These are phyloP conservation scores for Xestia rhomboidea DNA, from an alignment of 2,888 invertebrate genomes.

Conservation along the genomic window DNA sequence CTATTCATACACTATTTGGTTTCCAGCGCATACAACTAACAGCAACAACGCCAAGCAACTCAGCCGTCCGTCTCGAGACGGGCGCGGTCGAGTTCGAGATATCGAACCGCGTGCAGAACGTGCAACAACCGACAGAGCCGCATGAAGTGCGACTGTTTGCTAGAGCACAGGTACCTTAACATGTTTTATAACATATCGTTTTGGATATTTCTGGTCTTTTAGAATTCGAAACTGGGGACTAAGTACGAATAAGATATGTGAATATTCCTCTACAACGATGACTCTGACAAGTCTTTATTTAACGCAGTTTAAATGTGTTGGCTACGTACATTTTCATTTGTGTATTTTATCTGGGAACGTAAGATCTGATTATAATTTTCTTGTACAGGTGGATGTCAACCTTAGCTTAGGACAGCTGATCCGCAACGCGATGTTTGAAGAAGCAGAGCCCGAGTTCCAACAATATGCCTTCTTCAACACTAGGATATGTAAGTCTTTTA, in stretches of 20 bases:
- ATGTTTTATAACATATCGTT: too few relatives aligned
- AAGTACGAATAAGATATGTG: too few relatives aligned
- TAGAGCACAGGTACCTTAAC: slow-evolving; percentile 82
- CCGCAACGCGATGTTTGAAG: slow-evolving; percentile 98
- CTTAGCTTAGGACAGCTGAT: slow-evolving; percentile 98
- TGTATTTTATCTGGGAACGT: background rate
- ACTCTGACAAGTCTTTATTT: too few relatives aligned
- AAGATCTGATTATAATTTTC: background rate
- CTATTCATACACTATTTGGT: too few relatives aligned
- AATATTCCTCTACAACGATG: too few relatives aligned
- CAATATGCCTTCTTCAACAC: slow-evolving; percentile 99
- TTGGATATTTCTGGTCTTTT: too few relatives aligned
- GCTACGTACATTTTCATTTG: too few relatives aligned
- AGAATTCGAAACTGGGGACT: too few relatives aligned
- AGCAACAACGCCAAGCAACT: slow-evolving; percentile 99
- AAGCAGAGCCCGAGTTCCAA: slow-evolving; percentile 99
- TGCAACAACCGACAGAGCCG: slow-evolving; percentile 94
- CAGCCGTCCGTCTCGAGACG: slow-evolving; percentile 98
- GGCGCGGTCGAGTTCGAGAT: slow-evolving; percentile 98
- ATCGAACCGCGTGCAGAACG: slow-evolving; percentile 98
- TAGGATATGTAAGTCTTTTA: slow-evolving; percentile 92
- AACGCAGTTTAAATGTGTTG: too few relatives aligned
- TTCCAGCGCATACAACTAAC: slow-evolving; percentile 96
- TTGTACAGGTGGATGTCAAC: slow-evolving; percentile 95
- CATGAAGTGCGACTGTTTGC: slow-evolving; percentile 94